Evolutionary conservation across 2,113 vertebrate species (phyloP), one percentile per base, ranked within the genome.

Genomic region (Festucalex cinctus): DNA sequence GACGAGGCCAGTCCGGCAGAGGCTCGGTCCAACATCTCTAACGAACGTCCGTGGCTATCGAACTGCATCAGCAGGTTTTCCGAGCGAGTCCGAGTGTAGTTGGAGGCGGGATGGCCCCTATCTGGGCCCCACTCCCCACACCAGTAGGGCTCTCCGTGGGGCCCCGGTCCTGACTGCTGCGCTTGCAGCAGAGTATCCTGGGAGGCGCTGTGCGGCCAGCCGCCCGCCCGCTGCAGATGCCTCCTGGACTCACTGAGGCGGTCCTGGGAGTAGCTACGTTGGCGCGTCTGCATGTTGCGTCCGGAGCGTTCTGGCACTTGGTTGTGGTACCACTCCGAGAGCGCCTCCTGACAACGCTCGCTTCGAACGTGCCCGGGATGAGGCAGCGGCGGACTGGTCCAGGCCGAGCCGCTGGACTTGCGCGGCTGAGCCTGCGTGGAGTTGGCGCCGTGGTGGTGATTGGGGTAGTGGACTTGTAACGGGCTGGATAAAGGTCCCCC

Each of bases 201-300:
- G 13, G 97, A 98, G 64, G 94, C 93, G 65, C 96, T 97, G 84
- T 97, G 95, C 0, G 94, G 94, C 94, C 94, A 96, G 0, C 86
- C 93, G 0, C 87, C 92, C 0, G 84, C 19, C 53, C 83, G 81
- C 75, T 88, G 88, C 76, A 84, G 84, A 53, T 66, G 73, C 83
- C 75, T 81, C 64, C 19, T n/a, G 2, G 75, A 49, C n/a, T 94
- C 92, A 0, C 92, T 94, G 56, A 98, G 79, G 14, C 96, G 91
- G 70, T 98, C 96, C 79, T 98, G 95, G 39, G 97, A 98, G 83
- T 91, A 94, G 82, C 96, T 97, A 81, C 96, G 94, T 81, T 93
- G 93, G n/a, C 95, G 92, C 6, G 91, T 92, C 0, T 93, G 91
- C 87, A 95, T 90, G 83, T 83, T 92, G 68, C 71, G 88, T 32